Percentiles rank a stretch among this genome's conserved stretches.
phyloP scores from a whole-genome alignment of 2,113 vertebrate species.

The Alexandromys fortis region DNA sequence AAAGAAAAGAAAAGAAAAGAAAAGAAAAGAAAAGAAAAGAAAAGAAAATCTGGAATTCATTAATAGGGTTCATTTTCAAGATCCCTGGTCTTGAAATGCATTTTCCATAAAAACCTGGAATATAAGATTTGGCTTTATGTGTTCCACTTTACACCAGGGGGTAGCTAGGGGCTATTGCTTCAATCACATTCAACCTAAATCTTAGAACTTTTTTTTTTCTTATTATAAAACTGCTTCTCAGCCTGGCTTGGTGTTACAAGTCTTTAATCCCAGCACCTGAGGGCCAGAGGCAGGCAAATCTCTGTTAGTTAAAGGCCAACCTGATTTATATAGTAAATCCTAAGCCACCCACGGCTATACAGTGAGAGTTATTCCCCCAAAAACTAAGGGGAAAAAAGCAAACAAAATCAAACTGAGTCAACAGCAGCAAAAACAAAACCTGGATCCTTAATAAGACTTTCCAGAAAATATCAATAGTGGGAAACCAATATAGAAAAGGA shows the following conservation, averaged over 20 bases:
- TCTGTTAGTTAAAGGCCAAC: neutral
- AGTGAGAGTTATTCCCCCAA: neutral
- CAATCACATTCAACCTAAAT: neutral
- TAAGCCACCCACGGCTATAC: too few relatives aligned
- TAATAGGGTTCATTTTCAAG: neutral
- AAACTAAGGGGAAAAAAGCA: neutral
- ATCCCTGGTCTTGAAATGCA: neutral
- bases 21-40: neutral
- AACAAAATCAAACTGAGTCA: neutral
- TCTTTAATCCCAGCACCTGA: neutral
- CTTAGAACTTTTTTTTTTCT: constrained; percentile 23
- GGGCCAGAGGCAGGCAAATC: neutral
- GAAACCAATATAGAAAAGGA: constrained; percentile 19
- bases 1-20: neutral
- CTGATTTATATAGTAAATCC: neutral
- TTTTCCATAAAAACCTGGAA: neutral
- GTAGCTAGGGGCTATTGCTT: neutral
- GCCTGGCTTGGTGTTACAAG: too few relatives aligned
- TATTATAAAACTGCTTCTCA: neutral
- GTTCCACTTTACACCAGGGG: neutral
- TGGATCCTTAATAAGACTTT: neutral
- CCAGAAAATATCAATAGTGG: neutral
- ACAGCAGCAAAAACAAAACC: neutral
- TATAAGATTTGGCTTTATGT: neutral
- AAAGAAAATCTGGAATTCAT: neutral